phyloP scores from a whole-genome alignment of 2,888 invertebrate species.

The Trachelus troglodyta region DNA sequence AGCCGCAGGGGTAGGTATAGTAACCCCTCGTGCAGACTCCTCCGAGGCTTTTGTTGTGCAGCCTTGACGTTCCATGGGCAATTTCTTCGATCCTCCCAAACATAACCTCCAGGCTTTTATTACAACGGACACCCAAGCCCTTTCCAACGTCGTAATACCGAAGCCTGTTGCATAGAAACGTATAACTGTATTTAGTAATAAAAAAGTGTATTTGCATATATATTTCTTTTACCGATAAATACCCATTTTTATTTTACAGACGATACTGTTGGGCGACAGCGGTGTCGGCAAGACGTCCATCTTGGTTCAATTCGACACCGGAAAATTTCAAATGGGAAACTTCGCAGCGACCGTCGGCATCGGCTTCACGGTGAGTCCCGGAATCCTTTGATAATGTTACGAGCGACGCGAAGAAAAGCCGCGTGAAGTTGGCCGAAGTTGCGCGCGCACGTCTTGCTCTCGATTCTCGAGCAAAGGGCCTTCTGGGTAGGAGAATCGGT shows the following conservation, averaged over 20 bases:
- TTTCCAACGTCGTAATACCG: background rate
- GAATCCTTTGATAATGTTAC: too few relatives aligned
- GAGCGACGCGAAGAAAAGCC: too few relatives aligned
- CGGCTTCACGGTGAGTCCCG: slow-evolving; percentile 87
- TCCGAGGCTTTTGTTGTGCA: background rate
- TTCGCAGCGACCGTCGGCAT: slow-evolving; percentile 96
- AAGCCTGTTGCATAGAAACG: background rate
- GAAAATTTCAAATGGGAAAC: slow-evolving; percentile 89
- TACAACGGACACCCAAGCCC: background rate
- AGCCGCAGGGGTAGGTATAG: background rate
- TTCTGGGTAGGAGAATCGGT: too few relatives aligned
- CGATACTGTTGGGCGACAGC: slow-evolving; percentile 92
- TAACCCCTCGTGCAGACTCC: background rate
- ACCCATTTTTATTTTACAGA: slow-evolving; percentile 70
- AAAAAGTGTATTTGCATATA: background rate
- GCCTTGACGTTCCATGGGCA: background rate
- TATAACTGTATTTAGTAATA: background rate
- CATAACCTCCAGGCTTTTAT: background rate
- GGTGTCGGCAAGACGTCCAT: slow-evolving; percentile 95
- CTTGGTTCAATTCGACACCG: slow-evolving; percentile 92
- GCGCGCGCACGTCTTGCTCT: too few relatives aligned
- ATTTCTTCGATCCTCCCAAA: background rate
- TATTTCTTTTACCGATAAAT: background rate
- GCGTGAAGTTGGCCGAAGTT: too few relatives aligned
- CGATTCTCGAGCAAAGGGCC: too few relatives aligned